These are phyloP conservation scores for Aporophyla nigra DNA, from an alignment of 2,888 invertebrate genomes.

Conservation along the genomic window DNA sequence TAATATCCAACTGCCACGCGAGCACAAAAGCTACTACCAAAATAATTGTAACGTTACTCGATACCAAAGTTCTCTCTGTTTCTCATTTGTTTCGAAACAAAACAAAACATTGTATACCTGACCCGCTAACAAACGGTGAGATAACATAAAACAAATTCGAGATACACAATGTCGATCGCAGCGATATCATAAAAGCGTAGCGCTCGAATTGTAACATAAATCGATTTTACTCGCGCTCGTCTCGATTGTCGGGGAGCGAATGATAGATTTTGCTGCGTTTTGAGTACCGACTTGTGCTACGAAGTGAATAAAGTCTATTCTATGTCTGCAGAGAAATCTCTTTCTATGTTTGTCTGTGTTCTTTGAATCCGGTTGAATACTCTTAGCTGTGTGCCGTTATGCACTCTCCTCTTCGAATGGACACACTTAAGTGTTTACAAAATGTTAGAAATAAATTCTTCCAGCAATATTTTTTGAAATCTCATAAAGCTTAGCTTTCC, in stretches of 20 bases:
- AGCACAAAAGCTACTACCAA: no score
- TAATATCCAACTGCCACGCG: background rate
- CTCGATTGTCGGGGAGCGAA: constrained; percentile 45
- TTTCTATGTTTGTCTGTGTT: constrained; percentile 16
- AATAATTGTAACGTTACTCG: constrained; percentile 6
- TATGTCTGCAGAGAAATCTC: background rate
- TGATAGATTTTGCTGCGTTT: constrained; percentile 52
- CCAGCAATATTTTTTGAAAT: background rate
- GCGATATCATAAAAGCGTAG: constrained; percentile 53
- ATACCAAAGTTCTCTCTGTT: background rate
- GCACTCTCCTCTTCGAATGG: constrained; percentile 10
- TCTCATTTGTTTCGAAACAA: constrained; percentile 29
- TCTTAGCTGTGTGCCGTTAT: background rate
- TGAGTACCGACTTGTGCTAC: constrained; percentile 33
- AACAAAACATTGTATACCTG: constrained; percentile 24
- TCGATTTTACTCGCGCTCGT: constrained; percentile 54
- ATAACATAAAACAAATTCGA: constrained; percentile 47
- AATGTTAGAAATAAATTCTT: background rate
- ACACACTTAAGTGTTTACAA: constrained; percentile 17
- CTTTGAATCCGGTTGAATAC: constrained; percentile 22
- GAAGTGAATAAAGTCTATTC: constrained; percentile 33
- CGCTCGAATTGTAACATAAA: constrained; percentile 60
- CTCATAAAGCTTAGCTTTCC: background rate
- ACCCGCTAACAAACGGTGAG: constrained; percentile 28
- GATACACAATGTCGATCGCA: constrained; percentile 42